These are phyloP conservation scores for Euwallacea fornicatus DNA, from an alignment of 1,140 invertebrate species.

Conservation along the genomic window DNA sequence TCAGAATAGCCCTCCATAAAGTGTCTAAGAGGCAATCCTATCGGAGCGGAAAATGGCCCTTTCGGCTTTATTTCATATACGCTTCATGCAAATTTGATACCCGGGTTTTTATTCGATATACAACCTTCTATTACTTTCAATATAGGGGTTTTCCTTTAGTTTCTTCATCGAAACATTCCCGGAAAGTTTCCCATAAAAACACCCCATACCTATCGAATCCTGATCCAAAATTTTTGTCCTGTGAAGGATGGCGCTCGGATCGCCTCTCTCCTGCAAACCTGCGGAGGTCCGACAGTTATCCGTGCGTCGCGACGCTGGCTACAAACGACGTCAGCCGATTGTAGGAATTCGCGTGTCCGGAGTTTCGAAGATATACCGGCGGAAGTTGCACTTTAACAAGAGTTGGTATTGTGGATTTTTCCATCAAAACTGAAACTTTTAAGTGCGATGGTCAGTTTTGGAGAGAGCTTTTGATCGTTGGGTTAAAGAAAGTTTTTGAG, in stretches of 20 bases:
- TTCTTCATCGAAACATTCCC: no score
- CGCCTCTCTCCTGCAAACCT: constrained; percentile 38
- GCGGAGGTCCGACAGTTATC: constrained; percentile 36
- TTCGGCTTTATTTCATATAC: neutral
- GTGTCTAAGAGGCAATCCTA: neutral
- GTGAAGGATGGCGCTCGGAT: constrained; percentile 35
- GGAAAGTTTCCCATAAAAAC: neutral
- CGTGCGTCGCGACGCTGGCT: constrained; percentile 28
- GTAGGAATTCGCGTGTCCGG: constrained; percentile 1
- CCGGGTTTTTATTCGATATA: no score
- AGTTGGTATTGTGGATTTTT: neutral
- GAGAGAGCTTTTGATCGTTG: no score
- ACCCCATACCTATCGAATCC: no score
- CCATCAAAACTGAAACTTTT: no score
- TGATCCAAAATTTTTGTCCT: constrained; percentile 11
- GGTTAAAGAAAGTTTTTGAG: no score
- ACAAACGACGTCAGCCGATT: constrained; percentile 23
- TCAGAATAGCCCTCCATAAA: neutral
- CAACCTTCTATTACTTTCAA: no score
- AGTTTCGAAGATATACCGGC: constrained; percentile 1
- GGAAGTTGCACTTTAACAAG: neutral
- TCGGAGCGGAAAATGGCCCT: neutral
- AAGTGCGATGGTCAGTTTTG: no score
- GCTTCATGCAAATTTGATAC: neutral
- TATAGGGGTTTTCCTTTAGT: no score